Evolutionary conservation across 2,113 vertebrate species (phyloP), one percentile per base, ranked within the genome.

Genomic region (Trichomycterus rosablanca): DNA sequence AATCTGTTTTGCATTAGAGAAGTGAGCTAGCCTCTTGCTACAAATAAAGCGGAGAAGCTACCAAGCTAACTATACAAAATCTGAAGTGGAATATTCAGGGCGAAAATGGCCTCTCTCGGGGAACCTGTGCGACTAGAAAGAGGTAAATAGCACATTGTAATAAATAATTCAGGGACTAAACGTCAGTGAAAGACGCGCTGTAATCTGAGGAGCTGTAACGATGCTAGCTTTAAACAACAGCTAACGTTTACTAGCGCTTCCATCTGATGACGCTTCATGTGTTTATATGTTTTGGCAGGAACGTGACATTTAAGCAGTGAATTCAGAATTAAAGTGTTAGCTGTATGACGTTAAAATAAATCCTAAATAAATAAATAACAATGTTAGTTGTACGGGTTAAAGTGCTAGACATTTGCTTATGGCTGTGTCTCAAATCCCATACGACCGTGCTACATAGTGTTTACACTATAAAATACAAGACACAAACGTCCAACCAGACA

Each of bases 121-220:
- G 94, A 97, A 42, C 88, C 94, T 16, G 92, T 97, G 39, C 88
- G 92, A 37, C 68, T 97, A 84, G 93, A 97, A 82, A 80, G 93
- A 87, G 94, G 94, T 94, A 84, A 92, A 78, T 19, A 11, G 11
- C 18, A n/a, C 16, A 2, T 15, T 32, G 3, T 18, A 5, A 23
- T 54, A 3, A 39, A 59, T 35, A 22, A 10, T 53, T 48, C 24
- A 45, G 16, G 14, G 9, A 32, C 34, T 7, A 20, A 18, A 30
- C 3, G 23, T 12, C 11, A 14, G 5, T 7, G 19, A 51, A 22
- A 7, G 37, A 40, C 14, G 19, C 32, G 5, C 39, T 53, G 32
- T 40, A 28, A 20, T 49, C 12, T 2, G 5, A 45, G n/a, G 22
- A 14, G 40, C 16, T 8, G 16, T 46, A 35, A 40, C 4, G 14